Base-by-base conservation (phyloP, 2,888 invertebrate genomes). In the Dusona sp. region DNA sequence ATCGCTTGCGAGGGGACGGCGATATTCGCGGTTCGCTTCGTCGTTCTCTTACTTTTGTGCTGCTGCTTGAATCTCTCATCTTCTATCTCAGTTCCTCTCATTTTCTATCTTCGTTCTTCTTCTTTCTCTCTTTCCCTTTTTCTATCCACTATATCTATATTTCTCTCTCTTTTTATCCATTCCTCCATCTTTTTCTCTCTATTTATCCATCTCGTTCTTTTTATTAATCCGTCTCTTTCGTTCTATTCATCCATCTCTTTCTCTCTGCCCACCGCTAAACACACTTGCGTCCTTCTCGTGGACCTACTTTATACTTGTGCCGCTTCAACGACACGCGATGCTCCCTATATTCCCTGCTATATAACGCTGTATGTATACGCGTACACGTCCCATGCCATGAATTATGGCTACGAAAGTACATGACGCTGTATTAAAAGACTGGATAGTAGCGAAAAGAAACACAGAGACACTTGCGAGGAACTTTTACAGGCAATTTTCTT, bases 1-100 rank as follows among this genome's bases (percentile, higher is more conserved):
- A 89, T 90, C 90, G 89, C 87, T 88, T 88, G 78, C 93, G 91
- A 93, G 93, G 93, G 94, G 94, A 93, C 94, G 93, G 93, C 93
- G 91, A 91, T 91, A 90, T 89, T 92, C 91, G 89, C 90, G 75
- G 79, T 87, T 83, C 85, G 72, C 85, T 88, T 83, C 78, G 80
- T 77, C 72, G 83, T 86, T 80, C 77, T 72, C 22, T 74, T 83
- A 68, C 77, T 83, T 83, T 79, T 67, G 48, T 57, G 38, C 64
- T 87, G 45, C 57, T 45, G 36, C 78, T 83, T 87, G 75, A 88
- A 77, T 70, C 83, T 73, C 72, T 75, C 84, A 65, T 83, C 79
- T 70, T 84, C 80, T 83, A 29, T 61, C 72, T 74, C 36, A 64
- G 79, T 79, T 75, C 61, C 70, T 73, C 64, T 54, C 77, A 48